Percentiles rank a stretch among this genome's conserved stretches.
phyloP scores from a whole-genome alignment of 2,888 invertebrate genomes.

The Xanthorhoe spadicearia region DNA sequence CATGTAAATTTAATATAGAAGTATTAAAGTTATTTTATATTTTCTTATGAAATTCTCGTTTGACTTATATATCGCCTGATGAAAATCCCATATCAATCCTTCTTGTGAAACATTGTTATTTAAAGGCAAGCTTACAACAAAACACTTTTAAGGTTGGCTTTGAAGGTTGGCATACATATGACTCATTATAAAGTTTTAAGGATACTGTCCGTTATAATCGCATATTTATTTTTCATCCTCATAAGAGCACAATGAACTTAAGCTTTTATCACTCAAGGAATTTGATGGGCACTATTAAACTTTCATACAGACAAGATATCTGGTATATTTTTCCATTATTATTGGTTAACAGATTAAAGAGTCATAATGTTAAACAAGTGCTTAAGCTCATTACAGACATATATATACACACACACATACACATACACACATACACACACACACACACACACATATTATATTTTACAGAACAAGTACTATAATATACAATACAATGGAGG shows the following conservation, averaged over 20 bases:
- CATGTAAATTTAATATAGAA: not conserved
- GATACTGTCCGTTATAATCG: not conserved
- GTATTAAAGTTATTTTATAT: constrained; percentile 12
- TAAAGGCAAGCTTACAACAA: not conserved
- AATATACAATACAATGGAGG: too few relatives aligned
- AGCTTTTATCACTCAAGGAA: not conserved
- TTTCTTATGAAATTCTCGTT: constrained; percentile 1
- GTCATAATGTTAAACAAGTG: not conserved
- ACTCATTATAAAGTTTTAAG: constrained; percentile 1
- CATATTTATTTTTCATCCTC: not conserved
- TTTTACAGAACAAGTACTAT: too few relatives aligned
- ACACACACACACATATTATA: too few relatives aligned
- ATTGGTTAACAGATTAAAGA: not conserved
- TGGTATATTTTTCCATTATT: not conserved
- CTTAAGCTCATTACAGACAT: not conserved
- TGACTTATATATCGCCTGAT: constrained; percentile 1
- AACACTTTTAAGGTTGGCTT: not conserved
- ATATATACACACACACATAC: too few relatives aligned
- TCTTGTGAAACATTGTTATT: not conserved
- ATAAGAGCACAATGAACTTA: constrained; percentile 8
- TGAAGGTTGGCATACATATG: not conserved
- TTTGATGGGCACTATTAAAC: not conserved
- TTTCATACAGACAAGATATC: not conserved
- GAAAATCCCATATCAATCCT: not conserved
- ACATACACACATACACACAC: too few relatives aligned